Conservation (phyloP, 2,888 invertebrate genomes). For the Liposcelis brunnea region DNA sequence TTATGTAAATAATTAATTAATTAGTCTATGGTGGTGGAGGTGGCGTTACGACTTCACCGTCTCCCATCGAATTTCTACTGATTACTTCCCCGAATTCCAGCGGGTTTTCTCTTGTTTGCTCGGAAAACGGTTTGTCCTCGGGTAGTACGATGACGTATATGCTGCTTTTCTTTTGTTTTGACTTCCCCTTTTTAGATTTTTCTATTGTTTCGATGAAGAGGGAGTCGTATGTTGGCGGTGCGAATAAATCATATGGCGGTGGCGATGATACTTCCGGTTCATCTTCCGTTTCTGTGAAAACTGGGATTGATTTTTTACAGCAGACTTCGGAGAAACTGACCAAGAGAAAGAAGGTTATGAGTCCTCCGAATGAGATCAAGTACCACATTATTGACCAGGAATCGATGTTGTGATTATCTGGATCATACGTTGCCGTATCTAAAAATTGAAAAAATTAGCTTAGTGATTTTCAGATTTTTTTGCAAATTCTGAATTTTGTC, state of each 20-base stretch:
- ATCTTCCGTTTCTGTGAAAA: slow-evolving; percentile 14
- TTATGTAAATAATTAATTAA: not conserved
- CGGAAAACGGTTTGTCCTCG: not conserved
- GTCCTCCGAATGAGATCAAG: slow-evolving; percentile 36
- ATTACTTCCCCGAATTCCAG: slow-evolving; percentile 7
- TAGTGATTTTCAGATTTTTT: too few species aligned
- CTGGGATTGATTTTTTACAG: slow-evolving; percentile 21
- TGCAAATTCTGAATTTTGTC: too few species aligned
- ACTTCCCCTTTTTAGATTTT: slow-evolving; percentile 7
- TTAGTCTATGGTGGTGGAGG: slow-evolving; percentile 5
- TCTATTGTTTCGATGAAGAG: slow-evolving; percentile 18
- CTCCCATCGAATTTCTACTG: slow-evolving; percentile 5
- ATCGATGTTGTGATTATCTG: slow-evolving; percentile 22
- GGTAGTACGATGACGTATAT: slow-evolving; percentile 10
- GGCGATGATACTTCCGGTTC: slow-evolving; percentile 26
- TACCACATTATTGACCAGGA: slow-evolving; percentile 40
- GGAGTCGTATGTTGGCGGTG: slow-evolving; percentile 36
- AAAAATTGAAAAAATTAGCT: slow-evolving; percentile 16
- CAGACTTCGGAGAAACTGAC: slow-evolving; percentile 39
- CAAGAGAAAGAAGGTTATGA: slow-evolving; percentile 36
- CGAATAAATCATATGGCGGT: slow-evolving; percentile 36
- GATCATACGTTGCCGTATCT: slow-evolving; percentile 18
- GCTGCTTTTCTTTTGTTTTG: slow-evolving; percentile 11
- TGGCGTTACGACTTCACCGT: slow-evolving; percentile 5
- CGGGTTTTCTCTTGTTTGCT: not conserved